Evolutionary conservation across 2,888 invertebrate species (phyloP).

Genomic region (Oscheius sp.): DNA sequence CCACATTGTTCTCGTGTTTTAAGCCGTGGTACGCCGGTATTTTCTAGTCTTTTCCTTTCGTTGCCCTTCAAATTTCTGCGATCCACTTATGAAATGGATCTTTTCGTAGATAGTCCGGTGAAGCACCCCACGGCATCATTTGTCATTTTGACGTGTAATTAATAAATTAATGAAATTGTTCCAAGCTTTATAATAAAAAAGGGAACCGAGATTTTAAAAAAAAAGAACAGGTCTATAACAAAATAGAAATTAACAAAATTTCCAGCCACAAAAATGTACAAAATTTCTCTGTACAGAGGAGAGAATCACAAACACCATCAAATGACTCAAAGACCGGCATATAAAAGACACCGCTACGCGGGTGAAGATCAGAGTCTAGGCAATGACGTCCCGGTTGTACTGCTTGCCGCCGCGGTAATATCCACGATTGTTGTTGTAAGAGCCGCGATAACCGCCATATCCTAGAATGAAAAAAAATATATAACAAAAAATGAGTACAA

Average conservation of each 20-base stretch:
- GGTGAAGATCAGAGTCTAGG: conserved; percentile 8
- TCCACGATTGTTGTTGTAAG: conserved; percentile 11
- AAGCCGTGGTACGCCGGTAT: conserved; percentile 34
- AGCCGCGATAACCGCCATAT: conserved; percentile 16
- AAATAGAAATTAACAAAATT: conserved; percentile 25
- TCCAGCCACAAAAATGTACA: conserved; percentile 28
- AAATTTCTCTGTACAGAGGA: conserved; percentile 7
- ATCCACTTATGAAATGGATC: conserved; percentile 28
- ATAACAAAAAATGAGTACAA: background rate
- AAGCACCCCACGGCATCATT: conserved; percentile 37
- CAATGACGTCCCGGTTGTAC: conserved; percentile 7
- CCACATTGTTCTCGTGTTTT: conserved; percentile 9
- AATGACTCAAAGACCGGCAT: conserved; percentile 28
- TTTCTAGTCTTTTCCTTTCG: background rate
- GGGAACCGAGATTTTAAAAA: conserved; percentile 11
- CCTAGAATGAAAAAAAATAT: background rate
- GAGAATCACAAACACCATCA: conserved; percentile 29
- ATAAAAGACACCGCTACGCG: conserved; percentile 2
- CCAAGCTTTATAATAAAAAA: background rate
- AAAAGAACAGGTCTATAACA: background rate
- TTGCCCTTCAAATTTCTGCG: background rate
- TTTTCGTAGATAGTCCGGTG: conserved; percentile 32
- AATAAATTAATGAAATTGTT: conserved; percentile 38
- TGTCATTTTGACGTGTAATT: conserved; percentile 53
- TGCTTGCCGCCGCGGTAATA: conserved; percentile 30